Conservation (phyloP, 2,797 vertebrate species). For the Lepilemur ruficaudatus region DNA sequence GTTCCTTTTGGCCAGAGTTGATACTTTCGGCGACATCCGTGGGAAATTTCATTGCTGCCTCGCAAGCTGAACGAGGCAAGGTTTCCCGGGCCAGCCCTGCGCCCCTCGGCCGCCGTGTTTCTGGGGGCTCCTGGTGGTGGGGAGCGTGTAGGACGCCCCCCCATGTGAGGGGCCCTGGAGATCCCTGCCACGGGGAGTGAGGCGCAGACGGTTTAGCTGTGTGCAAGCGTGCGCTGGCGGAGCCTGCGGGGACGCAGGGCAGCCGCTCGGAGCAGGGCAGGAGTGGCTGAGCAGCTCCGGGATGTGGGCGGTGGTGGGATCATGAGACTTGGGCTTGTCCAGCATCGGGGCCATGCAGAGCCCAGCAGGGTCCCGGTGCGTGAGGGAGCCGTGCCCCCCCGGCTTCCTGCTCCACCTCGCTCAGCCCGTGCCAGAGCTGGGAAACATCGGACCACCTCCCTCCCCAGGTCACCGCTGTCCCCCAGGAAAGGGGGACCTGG, state of each 20-base stretch:
- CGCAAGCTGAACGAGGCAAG: neutral
- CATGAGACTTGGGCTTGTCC: rapidly evolving
- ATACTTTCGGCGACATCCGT: no score
- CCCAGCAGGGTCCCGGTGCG: rapidly evolving
- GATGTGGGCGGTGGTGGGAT: no score
- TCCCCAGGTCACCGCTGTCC: neutral
- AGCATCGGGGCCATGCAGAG: rapidly evolving
- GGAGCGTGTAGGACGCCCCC: neutral
- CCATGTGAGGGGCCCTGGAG: neutral
- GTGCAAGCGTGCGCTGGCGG: rapidly evolving
- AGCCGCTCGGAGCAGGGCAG: no score
- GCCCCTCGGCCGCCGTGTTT: rapidly evolving
- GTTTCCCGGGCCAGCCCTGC: neutral
- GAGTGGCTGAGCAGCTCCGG: neutral
- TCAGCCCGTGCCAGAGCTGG: no score
- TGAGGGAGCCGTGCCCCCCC: rapidly evolving
- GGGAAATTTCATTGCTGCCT: rapidly evolving
- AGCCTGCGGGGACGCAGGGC: rapidly evolving
- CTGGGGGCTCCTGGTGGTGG: neutral
- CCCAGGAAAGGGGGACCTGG: neutral
- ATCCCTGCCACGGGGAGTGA: rapidly evolving
- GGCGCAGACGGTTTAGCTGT: no score
- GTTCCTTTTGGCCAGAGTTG: neutral
- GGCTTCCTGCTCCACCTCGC: neutral
- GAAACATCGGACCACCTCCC: no score